phyloP scores from a whole-genome alignment of 1,140 invertebrate genomes.

The Cheumatopsyche charites region DNA sequence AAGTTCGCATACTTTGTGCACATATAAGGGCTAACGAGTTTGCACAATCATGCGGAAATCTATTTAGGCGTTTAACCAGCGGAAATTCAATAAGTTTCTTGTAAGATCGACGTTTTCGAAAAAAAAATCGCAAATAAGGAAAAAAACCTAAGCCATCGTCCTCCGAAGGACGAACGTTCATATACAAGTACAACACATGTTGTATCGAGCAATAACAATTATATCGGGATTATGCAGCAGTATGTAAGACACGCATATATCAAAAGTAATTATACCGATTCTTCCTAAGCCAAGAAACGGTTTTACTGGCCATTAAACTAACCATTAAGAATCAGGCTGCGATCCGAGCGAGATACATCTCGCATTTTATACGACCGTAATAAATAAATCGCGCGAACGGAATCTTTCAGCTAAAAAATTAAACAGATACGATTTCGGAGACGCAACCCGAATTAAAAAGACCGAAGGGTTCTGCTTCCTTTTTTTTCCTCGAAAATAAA shows the following conservation, averaged over 20 bases:
- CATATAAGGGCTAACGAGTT: constrained; percentile 24
- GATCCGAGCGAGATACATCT: background rate
- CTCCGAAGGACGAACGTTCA: too few relatives aligned
- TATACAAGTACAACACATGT: too few relatives aligned
- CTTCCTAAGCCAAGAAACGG: constrained; percentile 21
- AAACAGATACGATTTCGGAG: too few relatives aligned
- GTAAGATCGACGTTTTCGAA: too few relatives aligned
- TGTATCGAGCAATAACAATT: background rate
- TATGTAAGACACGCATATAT: constrained; percentile 4
- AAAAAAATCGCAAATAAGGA: too few relatives aligned
- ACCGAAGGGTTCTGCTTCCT: too few relatives aligned
- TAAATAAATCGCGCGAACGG: too few relatives aligned
- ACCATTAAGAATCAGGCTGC: constrained; percentile 16
- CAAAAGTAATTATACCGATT: constrained; percentile 22
- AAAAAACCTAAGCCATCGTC: too few relatives aligned
- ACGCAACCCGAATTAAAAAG: too few relatives aligned
- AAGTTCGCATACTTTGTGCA: background rate
- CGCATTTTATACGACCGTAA: too few relatives aligned
- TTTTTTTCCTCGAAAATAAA: too few relatives aligned
- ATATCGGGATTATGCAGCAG: background rate
- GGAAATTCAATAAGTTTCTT: constrained; percentile 27
- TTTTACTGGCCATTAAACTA: constrained; percentile 22
- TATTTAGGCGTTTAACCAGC: background rate
- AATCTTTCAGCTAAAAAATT: too few relatives aligned
- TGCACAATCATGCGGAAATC: constrained; percentile 29